A percentile compares a stretch with the other conserved stretches of the same genome.
These are phyloP conservation scores for Hyposoter didymator DNA, from an alignment of 2,888 invertebrate species.

Conservation along the genomic window DNA sequence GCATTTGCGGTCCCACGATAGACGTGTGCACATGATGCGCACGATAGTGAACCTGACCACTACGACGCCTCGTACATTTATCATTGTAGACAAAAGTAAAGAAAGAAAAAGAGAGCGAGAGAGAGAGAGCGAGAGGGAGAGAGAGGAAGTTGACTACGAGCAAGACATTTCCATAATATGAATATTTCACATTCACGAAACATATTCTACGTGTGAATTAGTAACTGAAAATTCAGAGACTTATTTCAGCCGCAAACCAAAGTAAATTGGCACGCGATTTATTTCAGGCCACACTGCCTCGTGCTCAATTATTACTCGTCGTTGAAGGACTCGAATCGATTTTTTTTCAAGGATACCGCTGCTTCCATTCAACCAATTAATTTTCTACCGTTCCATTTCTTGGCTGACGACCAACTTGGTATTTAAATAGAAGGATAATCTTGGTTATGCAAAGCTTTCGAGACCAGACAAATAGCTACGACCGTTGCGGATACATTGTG, in stretches of 20 bases:
- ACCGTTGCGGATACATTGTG: not conserved
- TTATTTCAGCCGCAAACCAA: conserved; percentile 43
- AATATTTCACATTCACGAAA: conserved; percentile 45
- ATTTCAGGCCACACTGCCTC: conserved; percentile 29
- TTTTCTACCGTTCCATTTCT: conserved; percentile 2
- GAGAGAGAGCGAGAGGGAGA: not conserved
- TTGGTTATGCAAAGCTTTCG: conserved; percentile 8
- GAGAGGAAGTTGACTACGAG: not conserved
- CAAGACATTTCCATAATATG: conserved; percentile 27
- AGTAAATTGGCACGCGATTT: conserved; percentile 33
- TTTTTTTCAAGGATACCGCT: conserved; percentile 22
- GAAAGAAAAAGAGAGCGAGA: not conserved
- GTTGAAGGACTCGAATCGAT: not conserved
- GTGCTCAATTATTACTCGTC: conserved; percentile 1
- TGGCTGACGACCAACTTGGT: conserved; percentile 9
- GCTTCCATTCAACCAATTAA: conserved; percentile 17
- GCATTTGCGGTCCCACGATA: conserved; percentile 52
- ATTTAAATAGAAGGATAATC: not conserved
- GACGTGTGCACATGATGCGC: conserved; percentile 36
- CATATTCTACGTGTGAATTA: conserved; percentile 25
- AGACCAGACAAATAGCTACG: not conserved
- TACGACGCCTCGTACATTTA: conserved; percentile 40
- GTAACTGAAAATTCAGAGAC: conserved; percentile 26
- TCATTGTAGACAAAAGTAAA: conserved; percentile 4
- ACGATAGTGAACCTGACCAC: conserved; percentile 16